Conservation (phyloP, 2,888 invertebrate genomes). For the Lasioglossum leucozonium region DNA sequence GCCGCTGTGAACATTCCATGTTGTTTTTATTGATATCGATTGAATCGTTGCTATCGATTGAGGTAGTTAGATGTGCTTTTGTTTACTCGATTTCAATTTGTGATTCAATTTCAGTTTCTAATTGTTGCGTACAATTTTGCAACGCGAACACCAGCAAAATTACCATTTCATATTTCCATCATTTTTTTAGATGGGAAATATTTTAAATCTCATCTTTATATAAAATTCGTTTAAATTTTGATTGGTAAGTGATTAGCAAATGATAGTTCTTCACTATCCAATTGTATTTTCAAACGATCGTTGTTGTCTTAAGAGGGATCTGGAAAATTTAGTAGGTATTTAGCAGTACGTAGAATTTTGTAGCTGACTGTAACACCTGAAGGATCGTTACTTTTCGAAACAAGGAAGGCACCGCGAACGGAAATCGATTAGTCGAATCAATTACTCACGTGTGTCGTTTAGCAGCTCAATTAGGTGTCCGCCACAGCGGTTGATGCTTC, state of each 20-base stretch:
- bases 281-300: not conserved
- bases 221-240: not conserved
- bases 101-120: no score
- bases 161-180: no score
- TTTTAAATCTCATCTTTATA: not conserved
- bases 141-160: no score
- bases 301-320: not conserved
- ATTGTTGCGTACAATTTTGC: no score
- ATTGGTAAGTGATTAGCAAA: no score
- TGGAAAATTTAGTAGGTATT: not conserved
- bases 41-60: not conserved
- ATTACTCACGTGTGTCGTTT: constrained; percentile 11
- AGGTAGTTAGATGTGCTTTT: no score
- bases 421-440: constrained; percentile 10
- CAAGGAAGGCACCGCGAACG: not conserved
- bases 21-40: not conserved
- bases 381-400: constrained; percentile 2
- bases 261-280: not conserved
- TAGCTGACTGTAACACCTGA: not conserved
- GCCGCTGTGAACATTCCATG: no score
- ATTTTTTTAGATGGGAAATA: no score
- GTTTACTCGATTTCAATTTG: no score
- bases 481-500: not conserved
- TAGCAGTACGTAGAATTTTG: not conserved
- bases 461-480: constrained; percentile 3